Conservation (phyloP, 2,888 invertebrate genomes). For the Agonopterix alstromeriana region DNA sequence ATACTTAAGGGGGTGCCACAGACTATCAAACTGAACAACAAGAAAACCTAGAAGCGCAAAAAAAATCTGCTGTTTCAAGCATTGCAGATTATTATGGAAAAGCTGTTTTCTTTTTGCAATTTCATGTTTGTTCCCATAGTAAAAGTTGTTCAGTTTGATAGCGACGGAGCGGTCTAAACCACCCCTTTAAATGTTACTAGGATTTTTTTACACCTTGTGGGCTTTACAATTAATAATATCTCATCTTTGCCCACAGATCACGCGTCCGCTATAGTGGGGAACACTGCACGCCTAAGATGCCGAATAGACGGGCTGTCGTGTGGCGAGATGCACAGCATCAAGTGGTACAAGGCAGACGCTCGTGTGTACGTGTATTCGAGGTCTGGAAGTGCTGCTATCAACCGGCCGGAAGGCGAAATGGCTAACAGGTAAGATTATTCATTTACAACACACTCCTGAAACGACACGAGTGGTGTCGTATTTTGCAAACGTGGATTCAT, state of each 20-base stretch:
- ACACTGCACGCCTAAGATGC: slow-evolving; percentile 83
- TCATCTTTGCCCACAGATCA: slow-evolving; percentile 51
- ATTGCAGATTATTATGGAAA: too few relatives aligned
- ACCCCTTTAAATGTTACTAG: too few relatives aligned
- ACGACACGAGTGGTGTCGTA: background rate
- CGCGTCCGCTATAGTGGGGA: slow-evolving; percentile 82
- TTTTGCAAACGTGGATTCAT: background rate
- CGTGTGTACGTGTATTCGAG: slow-evolving; percentile 87
- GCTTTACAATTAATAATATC: background rate
- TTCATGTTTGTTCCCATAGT: too few relatives aligned
- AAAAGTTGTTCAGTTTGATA: too few relatives aligned
- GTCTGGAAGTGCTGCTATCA: slow-evolving; percentile 78
- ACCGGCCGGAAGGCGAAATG: slow-evolving; percentile 82
- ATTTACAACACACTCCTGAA: too few relatives aligned
- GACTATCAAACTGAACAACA: too few relatives aligned
- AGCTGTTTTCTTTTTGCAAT: too few relatives aligned
- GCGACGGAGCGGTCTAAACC: too few relatives aligned
- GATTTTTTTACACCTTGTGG: too few relatives aligned
- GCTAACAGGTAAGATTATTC: slow-evolving; percentile 78
- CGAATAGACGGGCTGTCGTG: slow-evolving; percentile 83
- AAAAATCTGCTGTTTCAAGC: too few relatives aligned
- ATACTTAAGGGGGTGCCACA: too few relatives aligned
- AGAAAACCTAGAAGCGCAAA: too few relatives aligned
- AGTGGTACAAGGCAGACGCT: slow-evolving; percentile 86
- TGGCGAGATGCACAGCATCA: slow-evolving; percentile 88